Evolutionary conservation across 2,888 invertebrate species (phyloP), one percentile per base, ranked within the genome.

Genomic region (Synanthedon andrenaeformis): DNA sequence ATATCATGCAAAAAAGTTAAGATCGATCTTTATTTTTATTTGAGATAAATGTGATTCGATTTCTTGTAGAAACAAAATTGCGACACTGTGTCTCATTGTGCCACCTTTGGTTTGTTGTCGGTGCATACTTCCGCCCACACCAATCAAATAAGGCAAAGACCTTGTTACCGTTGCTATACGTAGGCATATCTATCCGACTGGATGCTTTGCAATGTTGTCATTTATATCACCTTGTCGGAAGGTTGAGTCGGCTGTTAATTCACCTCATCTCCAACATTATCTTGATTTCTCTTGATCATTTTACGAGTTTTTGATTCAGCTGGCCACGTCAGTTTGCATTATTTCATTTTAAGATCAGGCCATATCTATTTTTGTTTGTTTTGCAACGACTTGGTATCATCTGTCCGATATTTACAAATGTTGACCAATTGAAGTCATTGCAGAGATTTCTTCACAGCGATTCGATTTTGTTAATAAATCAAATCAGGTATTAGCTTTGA

Each of bases 71-170:
- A 14, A 14, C 13, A 45, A 45, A 45, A 51, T 55, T 57, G 55
- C 57, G 53, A 55, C 58, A 53, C 54, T 3, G 53, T 19, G 49
- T 49, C 51, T 56, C 45, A 53, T 57, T 49, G 54, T 55, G 57
- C 52, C 52, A 57, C 59, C 57, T 53, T 56, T 59, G n/a, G 14
- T 23, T 23, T 49, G 49, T 49, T 56, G 58, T 57, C 57, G 62
- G 70, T 69, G 74, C 72, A 73, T 66, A 66, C 72, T 81, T 82
- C 83, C 85, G 81, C 85, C 84, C 81, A 84, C 83, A 53, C 42
- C 11, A 57, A 60, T 67, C 72, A 52, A 73, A 79, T 78, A 82
- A 66, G 80, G 82, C 64, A 64, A 66, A 72, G 73, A 70, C 83
- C 83, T 84, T 79, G 81, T 73, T 73, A 72, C 67, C 62, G 58